A percentile compares a stretch with the other conserved stretches of the same genome.
Evolutionary conservation across 2,113 vertebrate species (phyloP).

Genomic region (Callorhinus ursinus): DNA sequence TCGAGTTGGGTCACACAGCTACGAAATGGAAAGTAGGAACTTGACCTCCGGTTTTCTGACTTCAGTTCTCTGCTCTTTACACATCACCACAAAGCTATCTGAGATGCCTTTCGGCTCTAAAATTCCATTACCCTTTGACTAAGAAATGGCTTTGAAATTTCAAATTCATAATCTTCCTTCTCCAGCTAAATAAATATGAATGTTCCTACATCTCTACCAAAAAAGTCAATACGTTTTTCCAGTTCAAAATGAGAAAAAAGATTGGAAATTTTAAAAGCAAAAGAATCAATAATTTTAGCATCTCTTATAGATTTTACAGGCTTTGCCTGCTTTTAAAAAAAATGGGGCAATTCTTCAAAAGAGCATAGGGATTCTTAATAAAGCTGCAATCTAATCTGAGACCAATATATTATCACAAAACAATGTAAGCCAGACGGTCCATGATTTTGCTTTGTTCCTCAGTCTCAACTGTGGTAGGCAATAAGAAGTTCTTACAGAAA

Average conservation of each 20-base stretch:
- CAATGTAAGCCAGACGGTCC: slow-evolving; percentile 8
- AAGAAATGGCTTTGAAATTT: slow-evolving; percentile 70
- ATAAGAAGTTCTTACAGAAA: slow-evolving; percentile 56
- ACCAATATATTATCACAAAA: slow-evolving; percentile 54
- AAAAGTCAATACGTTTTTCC: slow-evolving; percentile 75
- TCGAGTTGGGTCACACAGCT: not conserved
- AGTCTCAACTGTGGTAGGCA: not conserved
- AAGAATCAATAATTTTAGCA: slow-evolving; percentile 75
- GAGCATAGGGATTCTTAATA: slow-evolving; percentile 47
- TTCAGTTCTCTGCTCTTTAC: slow-evolving; percentile 46
- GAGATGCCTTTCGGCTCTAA: slow-evolving; percentile 12
- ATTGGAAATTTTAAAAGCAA: slow-evolving; percentile 64
- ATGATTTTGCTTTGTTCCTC: slow-evolving; percentile 10
- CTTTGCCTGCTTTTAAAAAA: slow-evolving; percentile 25
- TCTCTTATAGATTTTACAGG: slow-evolving; percentile 65
- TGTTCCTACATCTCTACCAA: slow-evolving; percentile 45
- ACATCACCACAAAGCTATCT: slow-evolving; percentile 51
- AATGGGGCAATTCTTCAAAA: slow-evolving; percentile 58
- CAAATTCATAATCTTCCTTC: slow-evolving; percentile 71
- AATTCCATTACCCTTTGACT: slow-evolving; percentile 70
- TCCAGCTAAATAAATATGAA: slow-evolving; percentile 76
- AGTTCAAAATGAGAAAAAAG: slow-evolving; percentile 75
- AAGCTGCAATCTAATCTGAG: slow-evolving; percentile 48
- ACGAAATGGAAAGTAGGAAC: slow-evolving; percentile 23
- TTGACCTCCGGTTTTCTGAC: slow-evolving; percentile 25